Percentiles rank a stretch among this genome's conserved stretches.
Conservation (phyloP, 2,888 invertebrate species). For the Andricus curvator region DNA sequence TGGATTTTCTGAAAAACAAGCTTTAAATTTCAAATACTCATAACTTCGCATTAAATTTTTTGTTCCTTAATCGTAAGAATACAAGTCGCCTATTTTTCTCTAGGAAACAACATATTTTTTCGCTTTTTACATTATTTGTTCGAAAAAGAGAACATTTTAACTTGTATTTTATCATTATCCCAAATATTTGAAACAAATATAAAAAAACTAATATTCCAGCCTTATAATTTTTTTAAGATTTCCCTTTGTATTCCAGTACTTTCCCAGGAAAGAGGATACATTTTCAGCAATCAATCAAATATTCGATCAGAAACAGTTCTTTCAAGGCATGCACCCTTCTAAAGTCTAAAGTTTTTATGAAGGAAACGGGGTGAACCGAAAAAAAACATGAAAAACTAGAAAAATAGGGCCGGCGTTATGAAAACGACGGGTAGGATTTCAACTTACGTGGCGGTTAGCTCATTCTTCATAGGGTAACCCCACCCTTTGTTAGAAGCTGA, state of each 20-base stretch:
- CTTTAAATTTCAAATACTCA: too few relatives aligned
- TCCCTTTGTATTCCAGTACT: not conserved
- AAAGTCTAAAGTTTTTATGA: not conserved
- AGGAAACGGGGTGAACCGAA: not conserved
- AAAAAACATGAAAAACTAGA: conserved; percentile 11
- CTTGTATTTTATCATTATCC: too few relatives aligned
- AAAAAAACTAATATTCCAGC: not conserved
- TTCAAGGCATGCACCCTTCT: not conserved
- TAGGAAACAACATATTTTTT: too few relatives aligned
- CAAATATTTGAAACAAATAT: not conserved
- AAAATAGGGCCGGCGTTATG: conserved; percentile 40
- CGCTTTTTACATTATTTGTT: too few relatives aligned
- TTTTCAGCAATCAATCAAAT: conserved; percentile 19
- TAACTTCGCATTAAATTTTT: too few relatives aligned
- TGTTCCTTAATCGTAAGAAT: too few relatives aligned
- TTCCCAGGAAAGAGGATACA: not conserved
- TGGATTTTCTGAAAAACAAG: too few relatives aligned
- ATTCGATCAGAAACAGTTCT: not conserved
- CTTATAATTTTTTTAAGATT: not conserved
- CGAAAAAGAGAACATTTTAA: too few relatives aligned
- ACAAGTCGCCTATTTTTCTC: too few relatives aligned
- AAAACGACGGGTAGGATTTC: conserved; percentile 48
- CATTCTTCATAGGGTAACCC: conserved; percentile 44
- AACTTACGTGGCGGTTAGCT: conserved; percentile 47
- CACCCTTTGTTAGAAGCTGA: conserved; percentile 43